Base-by-base conservation (phyloP, 2,888 invertebrate genomes). In the Polia nebulosa region DNA sequence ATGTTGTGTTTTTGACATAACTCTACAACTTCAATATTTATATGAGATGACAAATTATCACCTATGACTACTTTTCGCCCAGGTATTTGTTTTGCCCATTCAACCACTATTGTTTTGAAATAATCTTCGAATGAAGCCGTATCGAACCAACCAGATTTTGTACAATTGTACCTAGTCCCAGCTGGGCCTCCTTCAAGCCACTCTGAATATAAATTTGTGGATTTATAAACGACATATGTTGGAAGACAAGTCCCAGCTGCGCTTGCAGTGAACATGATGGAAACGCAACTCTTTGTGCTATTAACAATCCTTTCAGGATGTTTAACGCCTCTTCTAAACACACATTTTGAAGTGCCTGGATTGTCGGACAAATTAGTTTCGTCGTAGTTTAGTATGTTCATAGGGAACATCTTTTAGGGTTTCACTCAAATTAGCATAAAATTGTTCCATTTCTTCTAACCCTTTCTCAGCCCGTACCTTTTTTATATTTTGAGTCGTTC, bases 141-240 rank as follows among this genome's bases (percentile, higher is more conserved):
- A 44, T 74, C 70, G 47, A 74, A 70, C 62, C 69, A 74, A 11
- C 69, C 66, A 1, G 58, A 53, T 64, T 70, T 70, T 2, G 64
- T 45, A 47, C 64, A 58, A 58, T 49, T 64, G 32, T 70, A 59
- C 27, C 64, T 49, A 27, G 64, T 58, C 34, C 57, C 57, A 64
- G 15, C 17, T 49, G 64, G 51, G n/a, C 57, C 57, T 57, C 41
- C 57, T 41, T 44, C 56, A 57, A 57, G 57, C 57, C 44, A 57
- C 1, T 44, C 57, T 0, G 57, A 57, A 57, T 44, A 57, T 44
- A 41, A 39, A 56, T 56, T 56, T 56, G 41, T n/a, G n/a, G 56
- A 56, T 39, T 39, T 56, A 41, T 41, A 13, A 15, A 44, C 29
- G 13, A 57, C 41, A 29, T 57, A 57, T n/a, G 41, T 57, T 2